Evolutionary conservation across 1,140 invertebrate genomes (phyloP), one percentile per base, ranked within the genome.

Genomic region (Aphelenchoides fujianensis): DNA sequence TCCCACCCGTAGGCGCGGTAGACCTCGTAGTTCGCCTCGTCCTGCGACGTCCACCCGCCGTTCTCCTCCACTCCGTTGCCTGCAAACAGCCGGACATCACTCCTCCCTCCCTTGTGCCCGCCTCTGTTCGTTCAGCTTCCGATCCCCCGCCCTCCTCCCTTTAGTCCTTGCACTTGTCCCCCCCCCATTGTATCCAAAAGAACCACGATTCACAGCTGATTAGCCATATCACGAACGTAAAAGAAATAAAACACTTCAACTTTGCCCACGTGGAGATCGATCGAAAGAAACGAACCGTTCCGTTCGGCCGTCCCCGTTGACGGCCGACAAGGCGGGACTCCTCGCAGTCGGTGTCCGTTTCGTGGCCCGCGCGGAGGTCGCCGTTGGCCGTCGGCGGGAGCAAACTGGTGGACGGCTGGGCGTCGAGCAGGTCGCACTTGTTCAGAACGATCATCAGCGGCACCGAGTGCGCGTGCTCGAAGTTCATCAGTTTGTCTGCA

Each of bases 371-470:
- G 7, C 23, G 19, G 5, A 7, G 7, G 12, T 23, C 7, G 23
- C 55, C 5, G 5, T 23, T 19, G 28, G n/a, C n/a, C n/a, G n/a
- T n/a, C n/a, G n/a, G n/a, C n/a, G n/a, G n/a, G n/a, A n/a, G n/a
- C n/a, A n/a, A 5, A 59, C 55, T 59, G 5, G 5, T 7, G 12
- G 55, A 5, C 55, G 19, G 7, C 5, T 59, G 55, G 55, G 34
- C 55, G 23, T 59, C 68, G 19, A 68, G 28, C 16, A 27, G 61
- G 67, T 70, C 69, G 31, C 57, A 70, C 54, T 70, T 70, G 69
- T 70, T 70, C 23, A 70, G 54, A 12, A 70, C 41, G 30, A 70
- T 70, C 32, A 70, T 31, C 32, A 70, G 41, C 34, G 69, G 69
- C 19, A 70, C 12, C 3, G 30, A 19, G 19, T 16, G 19, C 12